Conservation (phyloP, 2,797 vertebrate species). For the Myotis findleyi region DNA sequence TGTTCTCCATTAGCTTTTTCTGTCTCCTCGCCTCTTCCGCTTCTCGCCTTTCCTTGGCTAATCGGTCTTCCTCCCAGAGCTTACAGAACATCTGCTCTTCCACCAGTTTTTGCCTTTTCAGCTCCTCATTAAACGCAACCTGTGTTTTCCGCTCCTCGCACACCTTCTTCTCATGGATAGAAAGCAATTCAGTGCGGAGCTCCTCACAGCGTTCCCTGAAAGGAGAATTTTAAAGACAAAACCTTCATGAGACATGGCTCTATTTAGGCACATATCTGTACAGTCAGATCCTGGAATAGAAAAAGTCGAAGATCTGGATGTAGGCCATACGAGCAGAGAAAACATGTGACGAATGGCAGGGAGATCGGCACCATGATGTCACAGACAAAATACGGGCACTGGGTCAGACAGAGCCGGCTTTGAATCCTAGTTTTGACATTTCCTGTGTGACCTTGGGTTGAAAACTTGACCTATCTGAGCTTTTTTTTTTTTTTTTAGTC, state of each 20-base stretch:
- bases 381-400: neutral
- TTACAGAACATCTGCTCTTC: constrained; percentile 89
- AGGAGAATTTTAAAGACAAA: neutral
- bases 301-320: neutral
- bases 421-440: neutral
- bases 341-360: neutral
- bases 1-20: constrained; percentile 73
- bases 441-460: constrained; percentile 12
- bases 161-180: constrained; percentile 83
- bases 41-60: constrained; percentile 89
- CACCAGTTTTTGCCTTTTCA: constrained; percentile 79
- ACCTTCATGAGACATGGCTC: neutral
- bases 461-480: neutral
- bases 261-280: neutral
- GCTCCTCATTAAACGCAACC: constrained; percentile 85
- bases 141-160: constrained; percentile 88
- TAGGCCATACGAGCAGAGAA: neutral
- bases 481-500: neutral
- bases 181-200: constrained; percentile 81
- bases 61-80: constrained; percentile 91
- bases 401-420: neutral
- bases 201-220: constrained; percentile 88
- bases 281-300: neutral
- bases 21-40: constrained; percentile 59
- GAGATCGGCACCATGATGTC: neutral